Evolutionary conservation across 2,113 vertebrate genomes (phyloP).

Genomic region (Pituophis catenifer): DNA sequence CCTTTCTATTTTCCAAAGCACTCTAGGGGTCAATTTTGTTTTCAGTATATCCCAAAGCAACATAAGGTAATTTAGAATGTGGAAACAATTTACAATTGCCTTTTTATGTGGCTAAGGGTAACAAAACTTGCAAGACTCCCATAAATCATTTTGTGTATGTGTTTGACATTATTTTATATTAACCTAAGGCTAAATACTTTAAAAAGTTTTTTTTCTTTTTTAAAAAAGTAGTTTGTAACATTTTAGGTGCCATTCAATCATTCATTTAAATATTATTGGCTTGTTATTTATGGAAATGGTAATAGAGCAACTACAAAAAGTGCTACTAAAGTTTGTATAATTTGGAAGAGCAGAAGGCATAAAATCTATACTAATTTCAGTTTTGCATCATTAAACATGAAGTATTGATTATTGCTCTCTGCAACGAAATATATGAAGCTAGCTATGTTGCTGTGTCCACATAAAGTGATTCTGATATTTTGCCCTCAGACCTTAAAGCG

Average conservation of each 20-base stretch:
- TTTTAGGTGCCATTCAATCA: conserved; percentile 46
- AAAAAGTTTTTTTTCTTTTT: conserved; percentile 11
- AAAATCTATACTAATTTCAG: conserved; percentile 84
- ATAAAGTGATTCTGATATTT: conserved; percentile 46
- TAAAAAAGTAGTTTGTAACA: conserved; percentile 44
- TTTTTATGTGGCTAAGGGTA: conserved; percentile 48
- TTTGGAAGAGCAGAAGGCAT: conserved; percentile 71
- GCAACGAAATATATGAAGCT: conserved; percentile 62
- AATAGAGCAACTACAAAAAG: conserved; percentile 53
- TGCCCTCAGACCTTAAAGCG: conserved; percentile 31
- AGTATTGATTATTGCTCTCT: conserved; percentile 68
- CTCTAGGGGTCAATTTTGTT: conserved; percentile 33
- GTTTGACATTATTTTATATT: conserved; percentile 60
- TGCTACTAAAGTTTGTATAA: conserved; percentile 70
- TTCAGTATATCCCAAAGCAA: conserved; percentile 33
- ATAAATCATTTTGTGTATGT: conserved; percentile 50
- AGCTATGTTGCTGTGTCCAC: conserved; percentile 52
- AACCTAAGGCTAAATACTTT: conserved; percentile 56
- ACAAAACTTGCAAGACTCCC: conserved; percentile 43
- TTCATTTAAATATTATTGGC: conserved; percentile 52
- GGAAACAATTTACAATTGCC: conserved; percentile 58
- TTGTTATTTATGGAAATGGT: conserved; percentile 32
- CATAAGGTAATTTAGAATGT: conserved; percentile 37
- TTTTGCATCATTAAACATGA: conserved; percentile 69
- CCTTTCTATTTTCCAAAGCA: conserved; percentile 37